These are phyloP conservation scores for Holocentrus rufus DNA, from an alignment of 2,797 vertebrate species.

Conservation along the genomic window DNA sequence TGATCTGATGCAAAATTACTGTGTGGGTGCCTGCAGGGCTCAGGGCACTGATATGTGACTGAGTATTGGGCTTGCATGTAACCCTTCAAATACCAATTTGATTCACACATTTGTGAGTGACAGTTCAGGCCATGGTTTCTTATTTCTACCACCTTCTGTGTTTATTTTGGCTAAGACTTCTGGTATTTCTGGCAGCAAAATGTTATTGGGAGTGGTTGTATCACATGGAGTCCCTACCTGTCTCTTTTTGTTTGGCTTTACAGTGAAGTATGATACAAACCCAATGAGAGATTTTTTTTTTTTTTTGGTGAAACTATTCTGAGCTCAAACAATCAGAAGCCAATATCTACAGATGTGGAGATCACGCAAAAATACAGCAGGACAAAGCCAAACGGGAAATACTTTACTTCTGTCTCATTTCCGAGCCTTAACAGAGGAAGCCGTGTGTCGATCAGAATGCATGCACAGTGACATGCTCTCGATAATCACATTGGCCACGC, in stretches of 20 bases:
- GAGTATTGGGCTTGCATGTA: conserved; percentile 38
- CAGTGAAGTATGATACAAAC: conserved; percentile 19
- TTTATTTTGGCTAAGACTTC: conserved; percentile 17
- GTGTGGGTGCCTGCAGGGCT: conserved; percentile 25
- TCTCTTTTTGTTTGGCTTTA: conserved; percentile 11
- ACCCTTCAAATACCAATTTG: conserved; percentile 51
- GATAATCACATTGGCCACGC: conserved; percentile 44
- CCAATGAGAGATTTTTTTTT: background rate
- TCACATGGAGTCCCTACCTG: conserved; percentile 23
- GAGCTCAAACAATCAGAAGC: background rate
- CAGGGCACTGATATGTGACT: conserved; percentile 21
- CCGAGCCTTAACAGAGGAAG: background rate
- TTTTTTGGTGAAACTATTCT: background rate
- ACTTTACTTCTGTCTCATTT: background rate
- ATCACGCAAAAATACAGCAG: conserved; percentile 10
- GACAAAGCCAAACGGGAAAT: background rate
- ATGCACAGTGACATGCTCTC: conserved; percentile 24
- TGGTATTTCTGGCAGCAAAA: conserved; percentile 36
- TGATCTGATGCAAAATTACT: conserved; percentile 40
- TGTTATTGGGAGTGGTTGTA: conserved; percentile 33
- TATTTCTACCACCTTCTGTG: conserved; percentile 27
- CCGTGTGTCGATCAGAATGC: conserved; percentile 12
- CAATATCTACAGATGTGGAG: background rate
- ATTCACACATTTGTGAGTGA: conserved; percentile 51
- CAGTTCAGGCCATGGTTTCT: conserved; percentile 16